These are phyloP conservation scores for Anagrus nilaparvatae DNA, from an alignment of 1,140 invertebrate species.

Conservation along the genomic window DNA sequence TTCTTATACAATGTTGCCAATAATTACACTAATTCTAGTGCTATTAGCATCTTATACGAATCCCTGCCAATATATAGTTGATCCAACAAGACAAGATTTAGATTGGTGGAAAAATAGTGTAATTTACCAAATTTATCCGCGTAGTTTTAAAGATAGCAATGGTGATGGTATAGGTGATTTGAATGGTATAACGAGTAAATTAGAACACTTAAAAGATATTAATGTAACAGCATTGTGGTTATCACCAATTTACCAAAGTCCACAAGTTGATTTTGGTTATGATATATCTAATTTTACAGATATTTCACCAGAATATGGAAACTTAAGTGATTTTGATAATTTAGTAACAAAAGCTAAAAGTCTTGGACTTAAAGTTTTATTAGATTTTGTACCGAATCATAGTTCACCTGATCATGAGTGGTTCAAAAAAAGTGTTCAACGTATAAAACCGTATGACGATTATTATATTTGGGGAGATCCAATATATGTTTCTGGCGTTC, in stretches of 20 bases:
- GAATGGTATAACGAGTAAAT: constrained; percentile 47
- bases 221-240: constrained; percentile 57
- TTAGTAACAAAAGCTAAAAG: constrained; percentile 38
- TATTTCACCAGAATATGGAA: constrained; percentile 51
- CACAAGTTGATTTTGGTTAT: constrained; percentile 54
- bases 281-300: constrained; percentile 54
- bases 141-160: constrained; percentile 69
- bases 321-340: constrained; percentile 48
- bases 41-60: too few species aligned
- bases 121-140: constrained; percentile 70
- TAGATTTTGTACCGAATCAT: constrained; percentile 71
- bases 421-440: constrained; percentile 51
- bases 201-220: constrained; percentile 53
- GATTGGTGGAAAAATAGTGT: constrained; percentile 65
- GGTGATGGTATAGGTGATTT: constrained; percentile 71
- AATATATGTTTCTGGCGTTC: constrained; percentile 15
- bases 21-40: too few species aligned
- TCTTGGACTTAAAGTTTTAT: constrained; percentile 34
- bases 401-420: constrained; percentile 58
- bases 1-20: too few species aligned
- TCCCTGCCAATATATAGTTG: too few species aligned
- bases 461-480: constrained; percentile 57
- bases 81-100: too few species aligned
- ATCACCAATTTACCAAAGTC: constrained; percentile 48
- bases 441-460: constrained; percentile 50